Evolutionary conservation across 2,888 invertebrate genomes (phyloP).

Genomic region (Seira ritae): DNA sequence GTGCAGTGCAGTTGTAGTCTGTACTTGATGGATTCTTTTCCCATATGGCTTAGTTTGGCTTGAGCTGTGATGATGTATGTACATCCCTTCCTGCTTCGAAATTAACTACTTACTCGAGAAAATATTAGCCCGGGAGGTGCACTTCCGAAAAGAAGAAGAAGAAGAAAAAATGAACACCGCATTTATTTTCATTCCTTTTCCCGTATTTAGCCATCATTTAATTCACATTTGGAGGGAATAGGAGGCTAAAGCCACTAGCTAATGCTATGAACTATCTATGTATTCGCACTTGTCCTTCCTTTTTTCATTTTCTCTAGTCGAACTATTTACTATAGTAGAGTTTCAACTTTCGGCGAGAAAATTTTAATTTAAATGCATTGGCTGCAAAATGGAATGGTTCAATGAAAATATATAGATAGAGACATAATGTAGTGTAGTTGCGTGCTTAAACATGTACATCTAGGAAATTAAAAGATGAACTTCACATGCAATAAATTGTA

Average conservation of each 20-base stretch:
- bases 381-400: too few species aligned
- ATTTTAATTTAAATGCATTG: slow-evolving; percentile 1
- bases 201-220: not conserved
- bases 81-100: not conserved
- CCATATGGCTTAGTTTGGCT: slow-evolving; percentile 49
- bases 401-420: too few species aligned
- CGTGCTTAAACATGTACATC: not conserved
- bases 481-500: not conserved
- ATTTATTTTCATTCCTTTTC: not conserved
- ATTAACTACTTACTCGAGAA: slow-evolving; percentile 3
- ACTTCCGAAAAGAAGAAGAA: not conserved
- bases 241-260: not conserved
- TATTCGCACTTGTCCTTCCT: not conserved
- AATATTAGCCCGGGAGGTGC: not conserved
- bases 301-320: not conserved
- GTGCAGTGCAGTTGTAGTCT: slow-evolving; percentile 41
- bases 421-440: not conserved
- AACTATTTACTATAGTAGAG: not conserved
- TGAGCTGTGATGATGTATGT: too few species aligned
- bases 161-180: too few species aligned
- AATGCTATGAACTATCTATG: too few species aligned
- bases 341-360: not conserved
- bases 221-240: not conserved
- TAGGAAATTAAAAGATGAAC: not conserved
- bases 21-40: slow-evolving; percentile 57